Evolutionary conservation across 2,888 invertebrate genomes (phyloP), one percentile per base, ranked within the genome.

Genomic region (Ptilodon capucinus): DNA sequence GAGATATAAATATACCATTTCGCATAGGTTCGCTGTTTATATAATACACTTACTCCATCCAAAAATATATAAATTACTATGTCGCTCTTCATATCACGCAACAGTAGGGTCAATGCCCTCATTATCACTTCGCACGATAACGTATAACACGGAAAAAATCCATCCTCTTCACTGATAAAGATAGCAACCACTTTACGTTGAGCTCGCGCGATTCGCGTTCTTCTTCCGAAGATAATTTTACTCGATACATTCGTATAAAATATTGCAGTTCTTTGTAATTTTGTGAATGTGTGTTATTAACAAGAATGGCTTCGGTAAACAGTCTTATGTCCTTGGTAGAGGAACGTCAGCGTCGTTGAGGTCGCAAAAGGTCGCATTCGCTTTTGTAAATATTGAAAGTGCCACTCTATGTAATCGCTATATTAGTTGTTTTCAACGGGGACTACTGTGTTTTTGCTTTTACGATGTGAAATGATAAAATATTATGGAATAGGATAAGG

Each of bases 81-180:
- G 63, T 66, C 62, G 60, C 66, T 81, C 78, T 77, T 80, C 74
- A 71, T 74, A 79, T 83, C 81, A 82, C 76, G 81, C 78, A 78
- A 81, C 67, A 72, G 61, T 57, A 58, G 71, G 88, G 82, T 86
- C 84, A 67, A 77, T 79, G 82, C 69, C 78, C 86, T 73, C 76
- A 72, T 80, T 87, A 89, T 87, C 89, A 65, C 73, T 71, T 79
- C 78, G 76, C 67, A 76, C 79, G 89, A 89, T 90, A 87, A 82
- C 78, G 75, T 77, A 70, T 62, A 77, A 80, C 68, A 81, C 82
- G 84, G 83, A 87, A 90, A 86, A 87, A 87, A 84, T 79, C 79
- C 83, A 71, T 77, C 73, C 75, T 79, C 71, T 68, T 64, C 61
- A 55, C 59, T 76, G 85, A 87, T 87, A 83, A 78, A 70, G 56